These are phyloP conservation scores for Chouioia cunea DNA, from an alignment of 2,888 invertebrate species.

Conservation along the genomic window DNA sequence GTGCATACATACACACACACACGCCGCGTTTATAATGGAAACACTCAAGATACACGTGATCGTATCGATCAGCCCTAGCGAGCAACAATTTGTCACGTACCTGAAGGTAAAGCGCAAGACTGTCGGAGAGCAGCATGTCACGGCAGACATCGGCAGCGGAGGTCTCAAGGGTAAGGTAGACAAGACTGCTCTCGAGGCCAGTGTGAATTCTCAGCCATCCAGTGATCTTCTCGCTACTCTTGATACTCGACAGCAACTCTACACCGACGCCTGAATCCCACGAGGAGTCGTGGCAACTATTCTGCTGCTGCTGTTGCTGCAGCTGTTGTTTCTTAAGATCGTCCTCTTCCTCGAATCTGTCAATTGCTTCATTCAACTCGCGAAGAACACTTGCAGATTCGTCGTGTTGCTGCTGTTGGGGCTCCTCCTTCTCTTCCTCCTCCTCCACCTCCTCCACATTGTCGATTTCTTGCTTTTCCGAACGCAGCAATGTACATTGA, in stretches of 20 bases:
- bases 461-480: neutral
- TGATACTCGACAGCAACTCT: slow-evolving; percentile 65
- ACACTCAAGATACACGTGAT: too few relatives aligned
- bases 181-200: slow-evolving; percentile 73
- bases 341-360: slow-evolving; percentile 59
- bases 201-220: slow-evolving; percentile 77
- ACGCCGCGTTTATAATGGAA: too few relatives aligned
- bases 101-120: slow-evolving; percentile 64
- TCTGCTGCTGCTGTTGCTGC: slow-evolving; percentile 37
- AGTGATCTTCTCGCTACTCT: slow-evolving; percentile 54
- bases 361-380: slow-evolving; percentile 63
- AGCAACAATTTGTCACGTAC: slow-evolving; percentile 50
- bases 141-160: slow-evolving; percentile 70
- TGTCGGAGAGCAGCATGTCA: slow-evolving; percentile 70
- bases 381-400: slow-evolving; percentile 54
- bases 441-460: slow-evolving; percentile 31
- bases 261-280: slow-evolving; percentile 69
- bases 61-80: too few relatives aligned
- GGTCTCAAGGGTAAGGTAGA: slow-evolving; percentile 73
- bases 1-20: too few relatives aligned
- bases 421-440: slow-evolving; percentile 2
- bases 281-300: slow-evolving; percentile 61
- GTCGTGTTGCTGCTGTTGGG: slow-evolving; percentile 18
- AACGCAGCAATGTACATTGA: slow-evolving; percentile 4
- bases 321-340: slow-evolving; percentile 27